Percentiles rank a stretch among this genome's conserved stretches.
Evolutionary conservation across 2,113 vertebrate species (phyloP).

Genomic region (Platichthys flesus): DNA sequence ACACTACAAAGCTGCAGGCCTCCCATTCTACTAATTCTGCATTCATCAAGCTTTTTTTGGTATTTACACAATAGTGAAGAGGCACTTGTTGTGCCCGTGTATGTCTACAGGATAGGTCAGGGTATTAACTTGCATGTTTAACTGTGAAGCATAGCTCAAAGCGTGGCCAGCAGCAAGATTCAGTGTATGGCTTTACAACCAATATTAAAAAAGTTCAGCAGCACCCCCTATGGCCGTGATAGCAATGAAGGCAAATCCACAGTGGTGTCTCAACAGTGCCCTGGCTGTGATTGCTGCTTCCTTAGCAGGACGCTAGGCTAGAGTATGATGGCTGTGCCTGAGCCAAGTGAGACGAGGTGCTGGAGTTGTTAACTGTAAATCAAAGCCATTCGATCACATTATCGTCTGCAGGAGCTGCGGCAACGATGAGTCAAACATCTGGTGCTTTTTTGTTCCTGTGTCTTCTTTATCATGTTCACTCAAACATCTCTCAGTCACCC

Average conservation of each 20-base stretch:
- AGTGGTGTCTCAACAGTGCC: constrained; percentile 72
- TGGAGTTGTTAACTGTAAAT: constrained; percentile 67
- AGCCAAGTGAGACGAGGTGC: constrained; percentile 72
- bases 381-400: constrained; percentile 56
- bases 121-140: constrained; percentile 71
- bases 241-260: constrained; percentile 76
- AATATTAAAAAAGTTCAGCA: constrained; percentile 68
- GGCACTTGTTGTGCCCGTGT: constrained; percentile 74
- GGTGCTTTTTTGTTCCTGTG: constrained; percentile 27
- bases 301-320: constrained; percentile 61
- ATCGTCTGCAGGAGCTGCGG: constrained; percentile 32
- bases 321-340: constrained; percentile 63
- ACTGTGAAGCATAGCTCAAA: constrained; percentile 73
- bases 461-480: constrained; percentile 31
- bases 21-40: constrained; percentile 64
- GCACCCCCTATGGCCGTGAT: constrained; percentile 71
- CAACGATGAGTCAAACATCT: constrained; percentile 8
- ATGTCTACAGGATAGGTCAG: constrained; percentile 75
- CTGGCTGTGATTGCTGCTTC: constrained; percentile 63
- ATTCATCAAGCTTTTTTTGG: constrained; percentile 68
- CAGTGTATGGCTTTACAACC: constrained; percentile 76
- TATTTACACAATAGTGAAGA: constrained; percentile 77
- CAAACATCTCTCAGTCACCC: constrained; percentile 31
- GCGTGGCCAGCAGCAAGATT: constrained; percentile 72
- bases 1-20: constrained; percentile 70